Percentiles rank a stretch among this genome's conserved stretches.
phyloP scores from a whole-genome alignment of 2,113 vertebrate genomes.

The Grus americana region DNA sequence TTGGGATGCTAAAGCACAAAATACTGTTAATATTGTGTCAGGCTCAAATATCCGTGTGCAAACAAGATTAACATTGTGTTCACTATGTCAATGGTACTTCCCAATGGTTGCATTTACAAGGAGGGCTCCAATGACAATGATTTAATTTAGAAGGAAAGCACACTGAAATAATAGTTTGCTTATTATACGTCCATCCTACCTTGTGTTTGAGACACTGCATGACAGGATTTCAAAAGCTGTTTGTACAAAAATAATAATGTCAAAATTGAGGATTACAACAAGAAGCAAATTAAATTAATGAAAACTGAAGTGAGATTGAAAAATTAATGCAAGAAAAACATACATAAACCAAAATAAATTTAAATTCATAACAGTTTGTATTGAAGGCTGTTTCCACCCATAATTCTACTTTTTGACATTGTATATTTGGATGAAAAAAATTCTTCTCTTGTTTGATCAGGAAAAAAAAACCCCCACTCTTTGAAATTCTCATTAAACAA shows the following conservation, averaged over 20 bases:
- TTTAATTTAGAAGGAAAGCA: slow-evolving; percentile 70
- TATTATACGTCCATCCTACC: slow-evolving; percentile 86
- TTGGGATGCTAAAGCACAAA: slow-evolving; percentile 58
- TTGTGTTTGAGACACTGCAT: slow-evolving; percentile 96
- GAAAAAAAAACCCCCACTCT: background rate
- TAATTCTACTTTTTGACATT: background rate
- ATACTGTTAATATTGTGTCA: slow-evolving; percentile 28
- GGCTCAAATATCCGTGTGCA: slow-evolving; percentile 47
- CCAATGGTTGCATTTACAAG: slow-evolving; percentile 38
- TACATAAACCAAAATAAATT: slow-evolving; percentile 74
- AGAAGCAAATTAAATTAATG: slow-evolving; percentile 89
- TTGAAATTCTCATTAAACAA: background rate
- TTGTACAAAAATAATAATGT: slow-evolving; percentile 89
- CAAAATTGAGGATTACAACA: slow-evolving; percentile 82
- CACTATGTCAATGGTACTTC: slow-evolving; percentile 42
- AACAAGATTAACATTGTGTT: slow-evolving; percentile 41
- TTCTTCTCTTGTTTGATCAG: background rate
- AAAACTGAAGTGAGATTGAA: slow-evolving; percentile 78
- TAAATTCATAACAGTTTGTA: slow-evolving; percentile 41
- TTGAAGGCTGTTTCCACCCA: slow-evolving; percentile 15
- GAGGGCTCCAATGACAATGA: slow-evolving; percentile 35
- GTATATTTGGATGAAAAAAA: background rate
- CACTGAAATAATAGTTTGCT: slow-evolving; percentile 67
- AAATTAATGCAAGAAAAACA: slow-evolving; percentile 77
- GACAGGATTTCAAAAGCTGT: slow-evolving; percentile 99